These are phyloP conservation scores for Synergus laeviventris DNA, from an alignment of 2,888 invertebrate species.

Conservation along the genomic window DNA sequence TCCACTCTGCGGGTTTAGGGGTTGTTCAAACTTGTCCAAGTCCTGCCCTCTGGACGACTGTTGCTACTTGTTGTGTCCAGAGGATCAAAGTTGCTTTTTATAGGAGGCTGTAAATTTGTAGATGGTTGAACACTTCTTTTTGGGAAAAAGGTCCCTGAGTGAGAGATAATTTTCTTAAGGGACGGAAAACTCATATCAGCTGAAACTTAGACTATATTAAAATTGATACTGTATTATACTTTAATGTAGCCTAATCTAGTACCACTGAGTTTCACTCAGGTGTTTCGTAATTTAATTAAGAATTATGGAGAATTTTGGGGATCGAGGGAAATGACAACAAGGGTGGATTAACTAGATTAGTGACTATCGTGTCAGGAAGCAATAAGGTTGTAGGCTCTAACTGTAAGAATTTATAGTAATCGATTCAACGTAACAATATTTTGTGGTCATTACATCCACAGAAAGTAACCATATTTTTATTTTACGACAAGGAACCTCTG, in stretches of 20 bases:
- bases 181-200: background rate
- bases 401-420: conserved; percentile 6
- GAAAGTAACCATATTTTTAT: background rate
- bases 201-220: background rate
- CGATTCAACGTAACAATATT: conserved; percentile 3
- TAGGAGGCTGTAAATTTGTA: background rate
- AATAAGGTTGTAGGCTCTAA: background rate
- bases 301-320: background rate
- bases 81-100: conserved; percentile 39
- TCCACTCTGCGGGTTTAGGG: conserved; percentile 56
- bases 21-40: conserved; percentile 13
- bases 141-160: background rate
- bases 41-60: conserved; percentile 23
- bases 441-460: background rate
- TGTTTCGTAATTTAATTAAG: background rate
- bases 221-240: too few relatives aligned
- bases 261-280: background rate
- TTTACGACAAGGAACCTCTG: background rate
- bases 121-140: background rate
- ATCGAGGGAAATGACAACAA: background rate
- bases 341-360: conserved; percentile 1
- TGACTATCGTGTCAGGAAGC: conserved; percentile 4
- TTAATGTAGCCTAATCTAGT: too few relatives aligned
- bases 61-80: conserved; percentile 34
- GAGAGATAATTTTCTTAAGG: background rate